Base-by-base conservation (phyloP, 1,140 invertebrate genomes). In the Solenopsis fugax region DNA sequence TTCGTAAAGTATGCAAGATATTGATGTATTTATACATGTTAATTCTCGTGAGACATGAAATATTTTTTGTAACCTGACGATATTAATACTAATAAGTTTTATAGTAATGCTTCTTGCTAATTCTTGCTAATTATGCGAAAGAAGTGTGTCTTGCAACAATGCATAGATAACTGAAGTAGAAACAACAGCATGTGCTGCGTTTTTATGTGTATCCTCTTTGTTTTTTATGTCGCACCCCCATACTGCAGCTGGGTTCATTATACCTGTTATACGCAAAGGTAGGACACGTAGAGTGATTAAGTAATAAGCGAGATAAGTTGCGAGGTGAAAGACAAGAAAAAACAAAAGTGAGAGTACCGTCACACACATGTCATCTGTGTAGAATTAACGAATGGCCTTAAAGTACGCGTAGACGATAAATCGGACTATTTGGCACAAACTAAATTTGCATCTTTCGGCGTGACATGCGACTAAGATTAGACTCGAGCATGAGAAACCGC, bases 221-320 rank as follows among this genome's bases (percentile, higher is more conserved):
- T 92, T 94, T 91, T 91, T 88, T 91, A 91, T 93, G 87, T 93
- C 91, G 91, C 93, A 93, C 88, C 13, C 86, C 89, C 91, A 93
- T 91, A 92, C 92, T 87, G 91, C 93, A 94, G 94, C 94, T 92
- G 95, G 93, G 93, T 95, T 95, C 92, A 90, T 95, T 93, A 95
- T 95, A 93, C 95, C 95, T 93, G 92, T 92, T 92, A 95, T 95
- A 92, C 91, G 93, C 86, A 94, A 95, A 95, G 95, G 95, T 96
- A 96, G 93, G 95, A 94, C 88, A 92, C 67, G 88, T 92, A 93
- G 88, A 84, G 41, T 41, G 78, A 72, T 82, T 81, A 82, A 82
- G 54, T 82, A 82, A 34, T 75, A 84, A 84, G 18, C 41, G 41
- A 73, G 54, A 84, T 84, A 48, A 84, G 13, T 84, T 75, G n/a